A percentile compares a stretch with the other conserved stretches of the same genome.
These are phyloP conservation scores for Paedocypris micromegethes DNA, from an alignment of 2,797 vertebrate genomes.

Conservation along the genomic window DNA sequence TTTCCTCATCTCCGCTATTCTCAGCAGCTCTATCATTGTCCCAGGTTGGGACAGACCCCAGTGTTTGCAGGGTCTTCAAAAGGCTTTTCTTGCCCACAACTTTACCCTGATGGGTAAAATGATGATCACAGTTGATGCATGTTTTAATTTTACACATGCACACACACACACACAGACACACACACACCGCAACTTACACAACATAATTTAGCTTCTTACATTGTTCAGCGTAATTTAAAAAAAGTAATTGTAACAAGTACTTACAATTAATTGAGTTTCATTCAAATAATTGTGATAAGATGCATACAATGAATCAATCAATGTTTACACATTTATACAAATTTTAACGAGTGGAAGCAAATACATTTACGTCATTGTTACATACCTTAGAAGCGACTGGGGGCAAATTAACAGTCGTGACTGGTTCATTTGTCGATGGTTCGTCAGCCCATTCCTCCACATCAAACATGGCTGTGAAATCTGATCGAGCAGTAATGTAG, in stretches of 20 bases:
- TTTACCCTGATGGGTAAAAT: constrained; percentile 46
- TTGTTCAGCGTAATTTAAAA: too few species aligned
- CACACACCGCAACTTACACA: too few species aligned
- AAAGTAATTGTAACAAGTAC: too few species aligned
- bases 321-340: background rate
- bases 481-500: too few species aligned
- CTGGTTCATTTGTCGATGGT: constrained; percentile 40
- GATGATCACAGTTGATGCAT: background rate
- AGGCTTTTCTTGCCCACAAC: constrained; percentile 65
- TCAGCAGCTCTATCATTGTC: constrained; percentile 32
- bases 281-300: too few species aligned
- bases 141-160: too few species aligned
- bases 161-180: too few species aligned
- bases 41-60: constrained; percentile 67
- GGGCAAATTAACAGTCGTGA: constrained; percentile 15
- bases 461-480: constrained; percentile 61
- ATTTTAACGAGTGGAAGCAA: too few species aligned
- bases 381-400: constrained; percentile 31
- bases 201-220: too few species aligned
- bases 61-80: constrained; percentile 65
- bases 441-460: constrained; percentile 71
- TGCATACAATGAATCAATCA: background rate
- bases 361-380: background rate
- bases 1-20: constrained; percentile 63
- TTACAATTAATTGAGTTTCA: too few species aligned